phyloP scores from a whole-genome alignment of 1,140 invertebrate genomes.

The Drosophila yakuba region DNA sequence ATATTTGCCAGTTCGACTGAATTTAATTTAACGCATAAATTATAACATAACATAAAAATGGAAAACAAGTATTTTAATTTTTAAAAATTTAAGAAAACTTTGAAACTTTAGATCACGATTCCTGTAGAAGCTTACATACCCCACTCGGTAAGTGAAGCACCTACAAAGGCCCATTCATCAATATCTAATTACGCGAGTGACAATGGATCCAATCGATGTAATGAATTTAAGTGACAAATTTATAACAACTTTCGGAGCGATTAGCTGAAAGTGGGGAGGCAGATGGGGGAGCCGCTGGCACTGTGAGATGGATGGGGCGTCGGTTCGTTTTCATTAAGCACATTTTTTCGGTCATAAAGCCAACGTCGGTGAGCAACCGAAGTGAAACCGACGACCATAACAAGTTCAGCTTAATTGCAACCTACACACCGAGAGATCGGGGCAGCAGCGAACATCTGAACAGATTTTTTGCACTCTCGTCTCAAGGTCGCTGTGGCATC shows the following conservation, averaged over 20 bases:
- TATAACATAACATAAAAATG: not conserved
- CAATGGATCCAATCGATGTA: conserved; percentile 43
- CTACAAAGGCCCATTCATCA: conserved; percentile 51
- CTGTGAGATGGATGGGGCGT: conserved; percentile 22
- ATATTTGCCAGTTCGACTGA: no score
- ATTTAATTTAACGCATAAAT: no score
- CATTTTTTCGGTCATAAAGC: conserved; percentile 62
- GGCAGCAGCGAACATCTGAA: conserved; percentile 35
- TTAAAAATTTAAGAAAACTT: not conserved
- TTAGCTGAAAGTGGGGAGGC: conserved; percentile 33
- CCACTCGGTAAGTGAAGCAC: not conserved
- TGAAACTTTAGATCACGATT: not conserved
- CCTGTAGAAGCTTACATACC: not conserved
- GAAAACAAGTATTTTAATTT: not conserved
- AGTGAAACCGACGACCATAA: conserved; percentile 70
- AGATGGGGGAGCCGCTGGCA: not conserved
- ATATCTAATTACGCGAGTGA: conserved; percentile 54
- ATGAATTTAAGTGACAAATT: conserved; percentile 61
- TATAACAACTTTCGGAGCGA: conserved; percentile 50
- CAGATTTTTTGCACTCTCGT: conserved; percentile 70
- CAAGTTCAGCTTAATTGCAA: conserved; percentile 79
- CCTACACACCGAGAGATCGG: conserved; percentile 55
- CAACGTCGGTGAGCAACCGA: conserved; percentile 39
- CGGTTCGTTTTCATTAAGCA: conserved; percentile 61
- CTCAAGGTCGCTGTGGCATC: conserved; percentile 57